A percentile compares a stretch with the other conserved stretches of the same genome.
phyloP scores from a whole-genome alignment of 2,888 invertebrate genomes.

The Baronia brevicornis region DNA sequence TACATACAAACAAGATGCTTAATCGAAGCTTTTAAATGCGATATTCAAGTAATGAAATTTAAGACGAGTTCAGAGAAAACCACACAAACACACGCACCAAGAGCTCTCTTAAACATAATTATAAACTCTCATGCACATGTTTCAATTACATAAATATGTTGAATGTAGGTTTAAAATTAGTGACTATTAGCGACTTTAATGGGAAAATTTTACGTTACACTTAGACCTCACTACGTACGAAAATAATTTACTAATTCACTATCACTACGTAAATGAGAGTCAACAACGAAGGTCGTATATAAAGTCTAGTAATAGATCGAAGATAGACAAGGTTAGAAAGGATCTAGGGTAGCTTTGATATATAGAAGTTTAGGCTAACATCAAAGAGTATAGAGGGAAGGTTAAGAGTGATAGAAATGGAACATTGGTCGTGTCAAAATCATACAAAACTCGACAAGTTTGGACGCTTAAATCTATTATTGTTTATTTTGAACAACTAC shows the following conservation, averaged over 20 bases:
- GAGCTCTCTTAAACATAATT: slow-evolving; percentile 43
- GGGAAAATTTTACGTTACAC: slow-evolving; percentile 29
- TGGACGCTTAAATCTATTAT: slow-evolving; percentile 57
- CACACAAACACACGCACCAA: slow-evolving; percentile 58
- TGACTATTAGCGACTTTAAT: slow-evolving; percentile 54
- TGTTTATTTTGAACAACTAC: slow-evolving; percentile 65
- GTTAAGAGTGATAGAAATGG: slow-evolving; percentile 19
- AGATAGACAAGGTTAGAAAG: slow-evolving; percentile 39
- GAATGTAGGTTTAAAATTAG: slow-evolving; percentile 56
- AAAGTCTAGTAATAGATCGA: slow-evolving; percentile 44
- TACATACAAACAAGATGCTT: slow-evolving; percentile 40
- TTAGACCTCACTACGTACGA: slow-evolving; percentile 59
- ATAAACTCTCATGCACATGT: slow-evolving; percentile 27
- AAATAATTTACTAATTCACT: slow-evolving; percentile 62
- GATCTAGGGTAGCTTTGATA: slow-evolving; percentile 33
- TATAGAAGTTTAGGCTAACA: slow-evolving; percentile 20
- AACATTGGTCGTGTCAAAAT: slow-evolving; percentile 46
- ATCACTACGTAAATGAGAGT: slow-evolving; percentile 54
- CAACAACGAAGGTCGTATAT: slow-evolving; percentile 62
- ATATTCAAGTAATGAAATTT: slow-evolving; percentile 31
- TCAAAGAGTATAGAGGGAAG: slow-evolving; percentile 15
- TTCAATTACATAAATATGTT: slow-evolving; percentile 1
- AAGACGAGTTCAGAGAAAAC: slow-evolving; percentile 55
- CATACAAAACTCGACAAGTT: slow-evolving; percentile 36
- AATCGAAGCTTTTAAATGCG: slow-evolving; percentile 37